Evolutionary conservation across 2,113 vertebrate genomes (phyloP).

Genomic region (Sus scrofa): DNA sequence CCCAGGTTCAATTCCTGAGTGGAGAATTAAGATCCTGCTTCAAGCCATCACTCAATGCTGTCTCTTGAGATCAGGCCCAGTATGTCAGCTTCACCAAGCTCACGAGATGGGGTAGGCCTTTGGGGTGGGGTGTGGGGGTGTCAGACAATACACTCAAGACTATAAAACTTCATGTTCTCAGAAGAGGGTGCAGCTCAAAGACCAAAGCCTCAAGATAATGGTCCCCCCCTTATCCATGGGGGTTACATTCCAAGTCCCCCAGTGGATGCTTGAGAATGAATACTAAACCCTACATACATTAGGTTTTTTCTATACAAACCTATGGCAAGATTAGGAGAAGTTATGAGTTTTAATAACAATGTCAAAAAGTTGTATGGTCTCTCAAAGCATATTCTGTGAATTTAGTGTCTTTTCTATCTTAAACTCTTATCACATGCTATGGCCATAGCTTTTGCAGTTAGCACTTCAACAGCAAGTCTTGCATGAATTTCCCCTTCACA

Average conservation of each 20-base stretch:
- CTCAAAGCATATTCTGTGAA: neutral
- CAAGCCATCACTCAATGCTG: too few relatives aligned
- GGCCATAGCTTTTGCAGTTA: neutral
- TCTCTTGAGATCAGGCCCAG: neutral
- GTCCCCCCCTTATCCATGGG: rapidly evolving
- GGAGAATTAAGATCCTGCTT: too few relatives aligned
- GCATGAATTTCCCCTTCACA: neutral
- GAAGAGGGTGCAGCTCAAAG: neutral
- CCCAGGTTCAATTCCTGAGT: too few relatives aligned
- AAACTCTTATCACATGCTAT: too few relatives aligned
- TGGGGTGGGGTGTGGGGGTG: neutral
- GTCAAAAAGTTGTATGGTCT: neutral
- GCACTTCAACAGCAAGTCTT: neutral
- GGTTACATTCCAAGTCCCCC: neutral
- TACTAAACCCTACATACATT: neutral
- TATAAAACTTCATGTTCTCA: neutral
- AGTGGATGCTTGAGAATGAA: neutral
- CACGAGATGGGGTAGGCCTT: neutral
- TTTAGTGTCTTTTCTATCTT: neutral
- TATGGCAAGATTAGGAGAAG: neutral
- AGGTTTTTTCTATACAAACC: neutral
- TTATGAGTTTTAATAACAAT: neutral
- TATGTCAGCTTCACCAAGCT: neutral
- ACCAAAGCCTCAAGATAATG: too few relatives aligned
- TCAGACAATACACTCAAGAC: neutral